Evolutionary conservation across 2,113 vertebrate species (phyloP), one percentile per base, ranked within the genome.

Genomic region (Illadopsis cleaveri): DNA sequence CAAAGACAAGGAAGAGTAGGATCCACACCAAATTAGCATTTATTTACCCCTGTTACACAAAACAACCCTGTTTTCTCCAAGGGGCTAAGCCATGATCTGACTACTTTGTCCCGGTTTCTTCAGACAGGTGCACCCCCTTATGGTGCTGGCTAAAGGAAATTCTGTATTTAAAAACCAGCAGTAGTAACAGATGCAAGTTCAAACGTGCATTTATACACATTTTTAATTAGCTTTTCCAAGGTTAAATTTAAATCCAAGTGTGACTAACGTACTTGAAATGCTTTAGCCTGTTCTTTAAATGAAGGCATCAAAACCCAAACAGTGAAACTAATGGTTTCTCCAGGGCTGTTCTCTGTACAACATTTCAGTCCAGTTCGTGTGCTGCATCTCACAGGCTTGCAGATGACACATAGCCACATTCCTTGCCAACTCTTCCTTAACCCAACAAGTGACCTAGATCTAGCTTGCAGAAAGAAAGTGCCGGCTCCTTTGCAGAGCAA

Each of bases 181-280:
- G 66, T 38, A 89, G 89, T 35, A 91, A 84, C 93, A 97, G 91
- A 95, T 35, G 78, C 20, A 56, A 83, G 65, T 95, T 93, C 93
- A 88, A 88, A 90, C 35, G 0, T 72, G 57, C 65, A 84, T 89
- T 84, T 95, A 88, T 40, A 91, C 69, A 60, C 73, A 23, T 94
- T 96, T 96, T 96, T 90, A 97, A 97, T 90, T 94, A 95, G 86
- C 78, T 97, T 89, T 93, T 85, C 75, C 80, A 84, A 97, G 86
- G 79, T 93, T 96, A 97, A 94, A 92, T 96, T 93, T 94, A 97
- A 97, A 96, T 93, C 94, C 50, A 93, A 73, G 71, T 10, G 5
- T 94, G 91, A 93, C 75, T 89, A 96, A 97, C 37, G 21, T 1
- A 38, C 61, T 86, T 4, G 27, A 72, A 96, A 92, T 66, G 90